Conservation (phyloP, 2,888 invertebrate species). For the Epinotia bilunana region DNA sequence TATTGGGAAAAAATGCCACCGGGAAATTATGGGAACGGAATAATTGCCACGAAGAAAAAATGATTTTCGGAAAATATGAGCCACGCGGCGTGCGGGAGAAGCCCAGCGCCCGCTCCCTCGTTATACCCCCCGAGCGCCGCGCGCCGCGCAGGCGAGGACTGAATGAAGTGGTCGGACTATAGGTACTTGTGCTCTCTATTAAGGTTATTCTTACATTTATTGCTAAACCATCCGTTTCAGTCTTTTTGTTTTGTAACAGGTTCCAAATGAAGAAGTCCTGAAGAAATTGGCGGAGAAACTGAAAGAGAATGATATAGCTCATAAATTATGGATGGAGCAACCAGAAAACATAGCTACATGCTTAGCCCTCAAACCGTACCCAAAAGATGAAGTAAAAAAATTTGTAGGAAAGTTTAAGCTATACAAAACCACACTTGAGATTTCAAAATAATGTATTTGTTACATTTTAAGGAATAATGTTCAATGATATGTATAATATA, state of each 20-base stretch:
- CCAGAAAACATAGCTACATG: conserved; percentile 98
- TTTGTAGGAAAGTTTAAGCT: conserved; percentile 94
- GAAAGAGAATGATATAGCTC: conserved; percentile 88
- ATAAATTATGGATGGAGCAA: conserved; percentile 98
- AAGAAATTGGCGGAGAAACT: conserved; percentile 88
- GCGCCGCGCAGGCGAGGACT: no score
- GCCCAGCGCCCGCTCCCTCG: no score
- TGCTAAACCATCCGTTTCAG: not conserved
- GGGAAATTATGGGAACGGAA: no score
- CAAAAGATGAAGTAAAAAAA: conserved; percentile 92
- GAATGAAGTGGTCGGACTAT: no score
- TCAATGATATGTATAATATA: not conserved
- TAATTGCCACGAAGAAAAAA: no score
- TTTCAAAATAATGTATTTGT: conserved; percentile 28
- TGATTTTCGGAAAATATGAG: no score
- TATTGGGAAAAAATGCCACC: no score
- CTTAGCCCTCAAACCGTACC: conserved; percentile 96
- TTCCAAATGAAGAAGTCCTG: conserved; percentile 90
- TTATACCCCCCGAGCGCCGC: no score
- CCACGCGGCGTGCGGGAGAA: no score
- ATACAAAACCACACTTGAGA: conserved; percentile 81
- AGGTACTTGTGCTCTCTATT: no score
- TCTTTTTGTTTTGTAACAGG: conserved; percentile 76
- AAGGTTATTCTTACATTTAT: no score
- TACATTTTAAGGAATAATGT: not conserved